Percentiles rank a stretch among this genome's conserved stretches.
Evolutionary conservation across 2,797 vertebrate genomes (phyloP).

Genomic region (Oceanodroma leucorhoa): DNA sequence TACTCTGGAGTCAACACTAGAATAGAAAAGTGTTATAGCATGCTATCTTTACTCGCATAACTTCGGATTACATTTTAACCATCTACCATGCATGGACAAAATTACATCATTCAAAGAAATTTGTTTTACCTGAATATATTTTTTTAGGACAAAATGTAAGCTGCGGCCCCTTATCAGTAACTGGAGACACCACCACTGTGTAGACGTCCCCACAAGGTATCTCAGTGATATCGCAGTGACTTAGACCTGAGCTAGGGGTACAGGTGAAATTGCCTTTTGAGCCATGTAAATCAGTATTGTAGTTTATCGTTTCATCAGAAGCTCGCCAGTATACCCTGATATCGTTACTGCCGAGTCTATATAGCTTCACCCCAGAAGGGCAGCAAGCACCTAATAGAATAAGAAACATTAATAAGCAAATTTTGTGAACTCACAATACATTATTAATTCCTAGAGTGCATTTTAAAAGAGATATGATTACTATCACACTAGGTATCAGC

Average conservation of each 20-base stretch:
- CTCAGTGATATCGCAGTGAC: conserved; percentile 79
- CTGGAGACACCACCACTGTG: conserved; percentile 81
- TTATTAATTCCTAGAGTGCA: neutral
- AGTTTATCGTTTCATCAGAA: conserved; percentile 65
- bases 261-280: conserved; percentile 82
- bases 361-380: conserved; percentile 86
- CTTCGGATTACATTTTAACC: neutral
- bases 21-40: neutral
- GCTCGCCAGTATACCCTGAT: conserved; percentile 85
- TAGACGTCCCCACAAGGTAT: conserved; percentile 86
- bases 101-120: neutral
- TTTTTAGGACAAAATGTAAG: conserved; percentile 85
- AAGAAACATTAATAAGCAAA: neutral
- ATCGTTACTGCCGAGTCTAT: conserved; percentile 75
- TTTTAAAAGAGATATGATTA: neutral
- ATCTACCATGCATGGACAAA: neutral
- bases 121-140: conserved; percentile 86
- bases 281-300: conserved; percentile 76
- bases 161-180: conserved; percentile 74
- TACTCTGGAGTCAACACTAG: neutral
- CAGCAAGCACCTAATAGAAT: conserved; percentile 86
- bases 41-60: neutral
- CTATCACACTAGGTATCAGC: neutral
- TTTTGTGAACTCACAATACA: neutral
- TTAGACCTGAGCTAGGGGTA: conserved; percentile 68